Conservation (phyloP, 1,140 invertebrate genomes). For the Carposina sasakii region DNA sequence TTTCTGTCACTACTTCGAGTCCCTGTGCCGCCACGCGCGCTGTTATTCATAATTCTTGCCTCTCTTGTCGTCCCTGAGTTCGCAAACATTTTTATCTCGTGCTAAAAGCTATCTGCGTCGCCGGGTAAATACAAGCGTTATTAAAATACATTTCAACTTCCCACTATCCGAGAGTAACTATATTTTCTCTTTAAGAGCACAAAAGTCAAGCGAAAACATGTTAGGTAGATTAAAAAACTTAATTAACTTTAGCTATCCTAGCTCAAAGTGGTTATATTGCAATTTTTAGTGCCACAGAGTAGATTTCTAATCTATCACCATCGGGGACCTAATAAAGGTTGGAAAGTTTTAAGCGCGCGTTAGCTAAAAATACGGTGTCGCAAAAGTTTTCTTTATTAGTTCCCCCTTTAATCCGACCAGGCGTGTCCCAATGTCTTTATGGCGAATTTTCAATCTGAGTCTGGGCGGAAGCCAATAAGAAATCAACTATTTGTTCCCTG, state of each 20-base stretch:
- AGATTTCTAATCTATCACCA: slow-evolving; percentile 48
- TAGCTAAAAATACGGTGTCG: slow-evolving; percentile 70
- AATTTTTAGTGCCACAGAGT: slow-evolving; percentile 21
- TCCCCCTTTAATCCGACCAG: slow-evolving; percentile 65
- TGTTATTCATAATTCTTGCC: slow-evolving; percentile 37
- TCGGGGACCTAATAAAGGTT: slow-evolving; percentile 55
- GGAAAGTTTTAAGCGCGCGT: slow-evolving; percentile 62
- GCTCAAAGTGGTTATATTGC: background rate
- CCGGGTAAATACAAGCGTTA: slow-evolving; percentile 14
- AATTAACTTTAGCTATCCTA: slow-evolving; percentile 34
- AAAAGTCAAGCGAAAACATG: background rate
- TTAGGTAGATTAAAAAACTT: slow-evolving; percentile 39
- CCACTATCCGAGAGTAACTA: slow-evolving; percentile 1
- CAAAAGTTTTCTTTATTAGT: slow-evolving; percentile 72
- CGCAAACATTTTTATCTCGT: slow-evolving; percentile 31
- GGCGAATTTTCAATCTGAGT: slow-evolving; percentile 70
- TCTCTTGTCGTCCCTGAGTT: slow-evolving; percentile 13
- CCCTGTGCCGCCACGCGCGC: slow-evolving; percentile 21
- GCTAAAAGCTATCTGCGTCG: slow-evolving; percentile 34
- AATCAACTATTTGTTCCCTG: slow-evolving; percentile 69
- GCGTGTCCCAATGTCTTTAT: slow-evolving; percentile 71
- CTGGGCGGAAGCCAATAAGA: slow-evolving; percentile 69
- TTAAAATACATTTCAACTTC: slow-evolving; percentile 25
- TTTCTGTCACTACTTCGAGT: slow-evolving; percentile 37
- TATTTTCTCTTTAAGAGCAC: slow-evolving; percentile 1